phyloP scores from a whole-genome alignment of 2,113 vertebrate species.

The Vombatus ursinus region DNA sequence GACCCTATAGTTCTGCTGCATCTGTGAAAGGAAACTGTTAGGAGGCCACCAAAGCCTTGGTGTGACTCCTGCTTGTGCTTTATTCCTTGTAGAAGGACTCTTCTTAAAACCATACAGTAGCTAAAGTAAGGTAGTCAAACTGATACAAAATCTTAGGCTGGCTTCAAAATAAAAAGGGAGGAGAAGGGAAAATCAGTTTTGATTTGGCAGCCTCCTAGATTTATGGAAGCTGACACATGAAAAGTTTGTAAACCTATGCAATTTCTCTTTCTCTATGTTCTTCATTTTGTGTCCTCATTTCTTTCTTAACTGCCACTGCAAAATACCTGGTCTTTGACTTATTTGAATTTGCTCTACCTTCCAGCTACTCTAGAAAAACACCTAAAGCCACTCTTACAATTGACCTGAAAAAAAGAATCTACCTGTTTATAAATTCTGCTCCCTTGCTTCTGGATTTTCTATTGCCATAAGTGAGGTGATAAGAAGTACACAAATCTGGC shows the following conservation, averaged over 20 bases:
- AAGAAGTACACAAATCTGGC: not conserved
- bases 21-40: not conserved
- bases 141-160: not conserved
- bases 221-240: not conserved
- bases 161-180: conserved; percentile 15
- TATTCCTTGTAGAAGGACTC: not conserved
- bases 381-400: not conserved
- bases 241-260: not conserved
- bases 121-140: not conserved
- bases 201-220: conserved; percentile 2
- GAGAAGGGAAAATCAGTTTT: not conserved
- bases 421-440: not conserved
- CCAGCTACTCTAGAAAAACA: not conserved
- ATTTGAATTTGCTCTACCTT: not conserved
- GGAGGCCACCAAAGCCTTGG: not conserved
- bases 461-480: not conserved
- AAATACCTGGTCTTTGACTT: not conserved
- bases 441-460: not conserved
- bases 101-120: not conserved
- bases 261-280: not conserved
- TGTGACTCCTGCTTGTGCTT: conserved; percentile 1
- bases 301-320: not conserved
- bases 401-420: not conserved
- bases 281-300: not conserved
- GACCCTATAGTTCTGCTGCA: not conserved